A percentile compares a stretch with the other conserved stretches of the same genome.
Evolutionary conservation across 2,113 vertebrate species (phyloP).

Genomic region (Corythornis madagascariensis): DNA sequence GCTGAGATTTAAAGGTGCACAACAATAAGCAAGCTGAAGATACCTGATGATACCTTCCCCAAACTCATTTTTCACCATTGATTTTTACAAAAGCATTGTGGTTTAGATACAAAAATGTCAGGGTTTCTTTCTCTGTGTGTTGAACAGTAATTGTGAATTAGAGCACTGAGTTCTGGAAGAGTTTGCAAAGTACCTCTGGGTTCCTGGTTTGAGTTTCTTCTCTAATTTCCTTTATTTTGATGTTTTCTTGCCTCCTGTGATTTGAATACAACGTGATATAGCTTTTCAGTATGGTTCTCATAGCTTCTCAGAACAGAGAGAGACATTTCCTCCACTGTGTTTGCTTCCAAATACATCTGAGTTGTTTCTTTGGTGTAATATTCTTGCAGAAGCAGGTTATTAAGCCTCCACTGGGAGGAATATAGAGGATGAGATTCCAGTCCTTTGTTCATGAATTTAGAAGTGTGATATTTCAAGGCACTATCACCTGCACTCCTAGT

Average conservation of each 20-base stretch:
- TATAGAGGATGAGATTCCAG: conserved; percentile 1
- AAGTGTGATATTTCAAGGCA: background rate
- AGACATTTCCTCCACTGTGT: conserved; percentile 33
- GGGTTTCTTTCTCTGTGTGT: background rate
- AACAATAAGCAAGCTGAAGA: conserved; percentile 5
- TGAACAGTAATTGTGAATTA: background rate
- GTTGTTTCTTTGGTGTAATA: conserved; percentile 25
- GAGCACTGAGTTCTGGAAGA: background rate
- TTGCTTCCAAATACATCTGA: conserved; percentile 43
- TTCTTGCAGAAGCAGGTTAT: conserved; percentile 30
- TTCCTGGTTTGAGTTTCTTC: conserved; percentile 17
- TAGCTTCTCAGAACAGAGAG: background rate
- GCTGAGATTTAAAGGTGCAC: conserved; percentile 7
- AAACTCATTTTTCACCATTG: background rate
- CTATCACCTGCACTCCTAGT: background rate
- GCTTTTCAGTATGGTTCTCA: conserved; percentile 13
- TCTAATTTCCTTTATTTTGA: conserved; percentile 55
- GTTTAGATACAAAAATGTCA: background rate
- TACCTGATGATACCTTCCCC: background rate
- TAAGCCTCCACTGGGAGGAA: conserved; percentile 40
- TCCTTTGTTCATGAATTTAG: background rate
- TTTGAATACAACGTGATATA: conserved; percentile 43
- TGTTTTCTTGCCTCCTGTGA: background rate
- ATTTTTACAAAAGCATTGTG: conserved; percentile 9
- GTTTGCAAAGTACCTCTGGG: conserved; percentile 1